Percentiles rank a stretch among this genome's conserved stretches.
phyloP scores from a whole-genome alignment of 2,113 vertebrate species.

The Parus major region DNA sequence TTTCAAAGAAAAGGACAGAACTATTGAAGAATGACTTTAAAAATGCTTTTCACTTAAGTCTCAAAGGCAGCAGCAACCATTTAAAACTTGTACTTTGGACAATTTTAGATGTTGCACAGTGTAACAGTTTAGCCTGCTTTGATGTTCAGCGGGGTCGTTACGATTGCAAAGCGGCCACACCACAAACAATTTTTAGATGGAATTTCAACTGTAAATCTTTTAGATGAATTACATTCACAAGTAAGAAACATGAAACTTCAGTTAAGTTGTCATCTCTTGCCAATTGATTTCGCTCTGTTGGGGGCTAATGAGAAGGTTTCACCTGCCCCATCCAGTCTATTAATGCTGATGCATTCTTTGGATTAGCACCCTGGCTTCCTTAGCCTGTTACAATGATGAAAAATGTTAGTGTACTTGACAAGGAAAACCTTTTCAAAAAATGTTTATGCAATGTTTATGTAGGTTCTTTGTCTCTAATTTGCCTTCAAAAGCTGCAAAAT shows the following conservation, averaged over 20 bases:
- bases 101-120: background rate
- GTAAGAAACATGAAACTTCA: background rate
- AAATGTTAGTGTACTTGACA: conserved; percentile 5
- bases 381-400: background rate
- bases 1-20: background rate
- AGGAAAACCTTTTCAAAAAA: conserved; percentile 46
- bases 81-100: background rate
- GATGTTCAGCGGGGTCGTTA: background rate
- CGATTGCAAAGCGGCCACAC: background rate
- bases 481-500: conserved; percentile 12
- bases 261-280: background rate
- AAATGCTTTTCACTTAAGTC: background rate
- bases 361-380: background rate
- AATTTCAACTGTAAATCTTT: background rate
- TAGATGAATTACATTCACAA: background rate
- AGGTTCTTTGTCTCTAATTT: conserved; percentile 20
- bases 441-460: conserved; percentile 31
- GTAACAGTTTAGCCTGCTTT: background rate
- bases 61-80: background rate
- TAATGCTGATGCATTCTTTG: background rate
- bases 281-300: background rate
- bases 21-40: background rate
- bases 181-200: background rate
- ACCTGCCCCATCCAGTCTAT: background rate
- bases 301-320: background rate